phyloP scores from a whole-genome alignment of 2,888 invertebrate species.

The Pristionchus fissidentatus region DNA sequence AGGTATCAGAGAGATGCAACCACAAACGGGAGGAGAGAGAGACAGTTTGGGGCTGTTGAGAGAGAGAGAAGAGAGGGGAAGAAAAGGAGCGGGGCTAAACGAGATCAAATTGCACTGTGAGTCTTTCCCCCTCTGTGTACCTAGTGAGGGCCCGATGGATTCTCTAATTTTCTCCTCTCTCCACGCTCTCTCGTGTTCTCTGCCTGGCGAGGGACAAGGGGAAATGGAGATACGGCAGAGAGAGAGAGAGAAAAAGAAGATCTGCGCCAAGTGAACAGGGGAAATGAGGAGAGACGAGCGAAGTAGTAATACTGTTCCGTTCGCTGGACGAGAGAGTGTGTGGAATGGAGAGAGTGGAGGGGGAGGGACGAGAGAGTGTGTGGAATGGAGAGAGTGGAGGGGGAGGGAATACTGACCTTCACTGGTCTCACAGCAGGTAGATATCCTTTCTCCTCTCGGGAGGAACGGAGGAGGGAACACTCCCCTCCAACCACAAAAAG shows the following conservation, averaged over 20 bases:
- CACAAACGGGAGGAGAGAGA: not conserved
- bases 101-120: conserved; percentile 4
- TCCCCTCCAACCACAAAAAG: not conserved
- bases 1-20: not conserved
- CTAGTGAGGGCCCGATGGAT: conserved; percentile 13
- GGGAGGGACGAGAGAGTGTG: not conserved
- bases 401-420: conserved; percentile 28
- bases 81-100: not conserved
- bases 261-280: not conserved
- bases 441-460: not conserved
- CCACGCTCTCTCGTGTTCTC: not conserved
- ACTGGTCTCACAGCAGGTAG: not conserved
- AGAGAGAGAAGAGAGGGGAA: not conserved
- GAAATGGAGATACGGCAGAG: not conserved
- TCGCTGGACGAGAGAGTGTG: conserved; percentile 1
- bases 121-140: not conserved
- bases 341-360: not conserved
- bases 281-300: not conserved
- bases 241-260: not conserved
- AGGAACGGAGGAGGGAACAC: not conserved
- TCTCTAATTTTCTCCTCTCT: not conserved
- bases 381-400: not conserved
- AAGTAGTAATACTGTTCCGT: no score
- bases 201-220: not conserved
- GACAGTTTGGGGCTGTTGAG: not conserved